Evolutionary conservation across 2,797 vertebrate species (phyloP).

Genomic region (Pantherophis vulpinus): DNA sequence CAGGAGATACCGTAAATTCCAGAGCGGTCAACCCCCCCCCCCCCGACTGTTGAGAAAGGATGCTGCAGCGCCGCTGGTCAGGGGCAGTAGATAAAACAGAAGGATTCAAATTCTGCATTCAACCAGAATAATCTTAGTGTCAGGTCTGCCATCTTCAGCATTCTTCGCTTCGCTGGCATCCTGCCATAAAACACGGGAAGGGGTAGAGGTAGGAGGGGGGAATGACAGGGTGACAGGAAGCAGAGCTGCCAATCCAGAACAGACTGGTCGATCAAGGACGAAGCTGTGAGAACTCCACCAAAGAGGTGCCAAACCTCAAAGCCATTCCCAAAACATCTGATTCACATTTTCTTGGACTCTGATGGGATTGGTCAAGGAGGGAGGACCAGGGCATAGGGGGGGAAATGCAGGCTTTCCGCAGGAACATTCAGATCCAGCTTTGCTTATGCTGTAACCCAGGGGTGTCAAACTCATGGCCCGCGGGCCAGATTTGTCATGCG

Average conservation of each 20-base stretch:
- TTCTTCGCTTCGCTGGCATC: background rate
- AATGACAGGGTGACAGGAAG: background rate
- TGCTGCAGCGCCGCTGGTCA: no score
- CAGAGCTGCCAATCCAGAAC: background rate
- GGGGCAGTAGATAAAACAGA: background rate
- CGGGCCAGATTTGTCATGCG: no score
- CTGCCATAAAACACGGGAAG: background rate
- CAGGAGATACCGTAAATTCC: background rate
- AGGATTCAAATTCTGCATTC: background rate
- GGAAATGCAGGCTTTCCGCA: background rate
- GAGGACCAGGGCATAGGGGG: background rate
- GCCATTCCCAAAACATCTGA: background rate
- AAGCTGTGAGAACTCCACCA: background rate
- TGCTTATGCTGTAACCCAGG: background rate
- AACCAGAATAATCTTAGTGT: background rate
- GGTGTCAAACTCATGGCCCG: no score
- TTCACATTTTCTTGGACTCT: background rate
- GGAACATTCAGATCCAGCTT: background rate
- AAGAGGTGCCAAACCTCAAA: background rate
- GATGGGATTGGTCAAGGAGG: background rate
- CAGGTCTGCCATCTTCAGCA: background rate
- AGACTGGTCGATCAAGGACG: background rate
- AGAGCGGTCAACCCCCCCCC: background rate
- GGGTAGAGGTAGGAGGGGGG: background rate
- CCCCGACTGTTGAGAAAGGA: background rate